Evolutionary conservation across 2,888 invertebrate species (phyloP).

Genomic region (Oscheius myriophilus): DNA sequence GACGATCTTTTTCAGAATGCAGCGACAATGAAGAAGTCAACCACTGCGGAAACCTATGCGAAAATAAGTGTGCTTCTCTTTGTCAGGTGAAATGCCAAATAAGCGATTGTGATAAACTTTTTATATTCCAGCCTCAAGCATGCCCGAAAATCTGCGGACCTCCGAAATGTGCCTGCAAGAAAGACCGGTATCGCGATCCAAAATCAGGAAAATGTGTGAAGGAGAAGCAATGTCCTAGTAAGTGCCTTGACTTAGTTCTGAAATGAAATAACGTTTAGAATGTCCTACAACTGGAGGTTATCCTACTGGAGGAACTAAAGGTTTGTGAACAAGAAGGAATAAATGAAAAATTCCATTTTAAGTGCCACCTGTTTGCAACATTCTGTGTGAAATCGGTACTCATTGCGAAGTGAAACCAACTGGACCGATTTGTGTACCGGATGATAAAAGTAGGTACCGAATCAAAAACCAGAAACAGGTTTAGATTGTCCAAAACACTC

Average conservation of each 20-base stretch:
- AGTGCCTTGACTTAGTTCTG: too few species aligned
- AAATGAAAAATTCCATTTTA: too few species aligned
- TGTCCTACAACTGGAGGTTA: too few species aligned
- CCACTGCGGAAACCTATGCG: slow-evolving; percentile 21
- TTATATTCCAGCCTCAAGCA: slow-evolving; percentile 15
- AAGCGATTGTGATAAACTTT: not conserved
- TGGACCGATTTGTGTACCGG: slow-evolving; percentile 3
- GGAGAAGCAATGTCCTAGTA: not conserved
- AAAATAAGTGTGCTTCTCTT: slow-evolving; percentile 4
- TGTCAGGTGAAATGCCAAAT: not conserved
- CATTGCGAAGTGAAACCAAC: not conserved
- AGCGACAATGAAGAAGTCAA: not conserved
- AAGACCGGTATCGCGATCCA: slow-evolving; percentile 8
- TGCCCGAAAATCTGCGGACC: slow-evolving; percentile 16
- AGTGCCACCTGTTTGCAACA: too few species aligned
- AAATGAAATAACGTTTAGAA: not conserved
- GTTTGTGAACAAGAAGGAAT: too few species aligned
- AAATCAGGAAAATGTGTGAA: slow-evolving; percentile 1
- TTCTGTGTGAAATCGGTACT: not conserved
- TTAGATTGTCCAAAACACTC: slow-evolving; percentile 4
- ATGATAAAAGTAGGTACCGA: not conserved
- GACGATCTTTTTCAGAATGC: slow-evolving; percentile 15
- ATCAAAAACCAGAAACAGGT: not conserved
- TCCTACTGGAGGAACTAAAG: too few species aligned
- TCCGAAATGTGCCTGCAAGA: not conserved